Evolutionary conservation across 2,888 invertebrate species (phyloP).

Genomic region (Pammene aurita): DNA sequence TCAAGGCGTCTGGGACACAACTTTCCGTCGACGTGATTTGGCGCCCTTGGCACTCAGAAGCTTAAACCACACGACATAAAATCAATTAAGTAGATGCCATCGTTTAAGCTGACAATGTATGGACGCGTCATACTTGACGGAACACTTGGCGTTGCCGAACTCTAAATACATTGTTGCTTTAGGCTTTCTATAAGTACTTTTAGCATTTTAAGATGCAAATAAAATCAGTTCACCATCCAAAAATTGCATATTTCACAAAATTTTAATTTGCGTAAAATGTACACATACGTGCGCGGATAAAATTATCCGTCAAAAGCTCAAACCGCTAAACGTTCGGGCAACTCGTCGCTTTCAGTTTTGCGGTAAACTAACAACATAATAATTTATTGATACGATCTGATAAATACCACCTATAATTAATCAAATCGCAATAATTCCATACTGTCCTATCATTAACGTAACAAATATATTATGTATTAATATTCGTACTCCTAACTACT

Average conservation of each 20-base stretch:
- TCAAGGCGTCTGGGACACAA: too few species aligned
- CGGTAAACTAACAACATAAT: slow-evolving; percentile 4
- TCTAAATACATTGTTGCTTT: too few species aligned
- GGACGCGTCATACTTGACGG: too few species aligned
- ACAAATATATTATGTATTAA: slow-evolving; percentile 49
- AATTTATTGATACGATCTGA: slow-evolving; percentile 21
- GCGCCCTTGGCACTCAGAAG: too few species aligned
- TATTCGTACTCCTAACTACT: slow-evolving; percentile 39
- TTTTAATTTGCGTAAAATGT: background rate
- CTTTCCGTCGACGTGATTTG: too few species aligned
- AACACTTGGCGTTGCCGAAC: too few species aligned
- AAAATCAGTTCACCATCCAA: slow-evolving; percentile 5
- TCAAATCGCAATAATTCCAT: slow-evolving; percentile 46
- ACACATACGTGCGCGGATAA: background rate
- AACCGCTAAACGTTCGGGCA: slow-evolving; percentile 16
- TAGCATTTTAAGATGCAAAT: too few species aligned
- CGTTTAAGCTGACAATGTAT: too few species aligned
- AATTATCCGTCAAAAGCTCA: slow-evolving; percentile 17
- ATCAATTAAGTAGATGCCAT: too few species aligned
- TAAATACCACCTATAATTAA: slow-evolving; percentile 40
- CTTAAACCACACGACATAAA: too few species aligned
- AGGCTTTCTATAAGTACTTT: too few species aligned
- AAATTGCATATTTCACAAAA: background rate
- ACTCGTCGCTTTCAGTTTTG: slow-evolving; percentile 14
- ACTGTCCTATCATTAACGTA: slow-evolving; percentile 45